A percentile compares a stretch with the other conserved stretches of the same genome.
These are phyloP conservation scores for Ailuropoda melanoleuca DNA, from an alignment of 2,113 vertebrate genomes.

Conservation along the genomic window DNA sequence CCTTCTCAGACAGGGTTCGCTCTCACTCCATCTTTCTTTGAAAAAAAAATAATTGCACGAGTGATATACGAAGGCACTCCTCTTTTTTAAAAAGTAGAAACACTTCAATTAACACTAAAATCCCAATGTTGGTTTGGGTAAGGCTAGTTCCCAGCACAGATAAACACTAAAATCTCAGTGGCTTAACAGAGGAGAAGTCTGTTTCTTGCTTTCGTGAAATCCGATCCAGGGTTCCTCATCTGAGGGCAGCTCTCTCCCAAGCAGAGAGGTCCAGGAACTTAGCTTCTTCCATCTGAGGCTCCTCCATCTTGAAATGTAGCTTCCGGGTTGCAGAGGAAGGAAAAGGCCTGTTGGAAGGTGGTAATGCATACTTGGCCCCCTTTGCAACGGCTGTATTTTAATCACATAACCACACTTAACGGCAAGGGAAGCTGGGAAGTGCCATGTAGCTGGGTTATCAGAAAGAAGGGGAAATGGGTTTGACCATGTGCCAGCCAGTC, in stretches of 20 bases:
- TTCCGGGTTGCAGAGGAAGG: background rate
- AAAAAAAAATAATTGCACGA: background rate
- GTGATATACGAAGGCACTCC: background rate
- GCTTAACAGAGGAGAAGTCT: background rate
- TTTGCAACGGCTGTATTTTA: background rate
- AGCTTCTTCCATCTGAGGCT: background rate
- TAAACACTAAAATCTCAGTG: background rate
- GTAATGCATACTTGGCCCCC: background rate
- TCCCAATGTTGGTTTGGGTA: background rate
- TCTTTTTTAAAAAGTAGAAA: constrained; percentile 5
- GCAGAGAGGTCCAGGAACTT: background rate
- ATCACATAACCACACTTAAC: background rate
- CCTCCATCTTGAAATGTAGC: background rate
- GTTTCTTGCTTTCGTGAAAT: background rate
- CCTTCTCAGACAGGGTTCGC: background rate
- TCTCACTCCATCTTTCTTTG: background rate
- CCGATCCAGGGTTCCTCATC: fast-evolving
- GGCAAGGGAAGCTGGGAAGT: background rate
- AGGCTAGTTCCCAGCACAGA: background rate
- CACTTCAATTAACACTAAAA: background rate
- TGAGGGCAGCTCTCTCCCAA: background rate
- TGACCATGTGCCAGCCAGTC: too few species aligned
- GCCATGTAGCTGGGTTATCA: background rate
- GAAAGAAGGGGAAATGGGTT: background rate
- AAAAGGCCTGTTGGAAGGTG: background rate